A percentile compares a stretch with the other conserved stretches of the same genome.
Conservation (phyloP, 2,797 vertebrate genomes). For the Somateria mollissima region DNA sequence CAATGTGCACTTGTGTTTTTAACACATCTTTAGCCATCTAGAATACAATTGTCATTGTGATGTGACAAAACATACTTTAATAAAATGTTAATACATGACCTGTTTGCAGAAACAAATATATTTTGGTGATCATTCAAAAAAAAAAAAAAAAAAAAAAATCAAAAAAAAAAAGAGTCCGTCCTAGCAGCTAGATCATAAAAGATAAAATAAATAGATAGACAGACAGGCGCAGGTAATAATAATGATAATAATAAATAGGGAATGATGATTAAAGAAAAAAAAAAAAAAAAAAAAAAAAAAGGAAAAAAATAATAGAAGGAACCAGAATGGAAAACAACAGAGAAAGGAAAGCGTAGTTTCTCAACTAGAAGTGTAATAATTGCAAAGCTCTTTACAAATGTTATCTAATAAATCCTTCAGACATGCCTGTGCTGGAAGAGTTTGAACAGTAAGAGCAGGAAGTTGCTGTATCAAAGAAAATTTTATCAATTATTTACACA, state of each 20-base stretch:
- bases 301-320: background rate
- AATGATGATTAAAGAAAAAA: background rate
- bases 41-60: background rate
- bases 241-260: background rate
- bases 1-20: background rate
- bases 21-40: background rate
- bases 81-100: background rate
- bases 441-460: background rate
- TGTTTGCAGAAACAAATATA: background rate
- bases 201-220: background rate
- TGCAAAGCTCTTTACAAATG: background rate
- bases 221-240: background rate
- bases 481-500: slow-evolving; percentile 25
- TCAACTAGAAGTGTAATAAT: background rate
- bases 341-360: background rate
- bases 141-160: background rate
- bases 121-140: background rate
- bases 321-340: background rate
- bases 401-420: background rate
- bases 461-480: slow-evolving; percentile 8
- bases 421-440: background rate
- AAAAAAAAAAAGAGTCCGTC: background rate
- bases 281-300: no score
- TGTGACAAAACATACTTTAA: background rate
- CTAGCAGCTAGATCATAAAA: background rate